Percentiles rank a stretch among this genome's conserved stretches.
phyloP scores from a whole-genome alignment of 2,888 invertebrate genomes.

The Notodonta ziczac region DNA sequence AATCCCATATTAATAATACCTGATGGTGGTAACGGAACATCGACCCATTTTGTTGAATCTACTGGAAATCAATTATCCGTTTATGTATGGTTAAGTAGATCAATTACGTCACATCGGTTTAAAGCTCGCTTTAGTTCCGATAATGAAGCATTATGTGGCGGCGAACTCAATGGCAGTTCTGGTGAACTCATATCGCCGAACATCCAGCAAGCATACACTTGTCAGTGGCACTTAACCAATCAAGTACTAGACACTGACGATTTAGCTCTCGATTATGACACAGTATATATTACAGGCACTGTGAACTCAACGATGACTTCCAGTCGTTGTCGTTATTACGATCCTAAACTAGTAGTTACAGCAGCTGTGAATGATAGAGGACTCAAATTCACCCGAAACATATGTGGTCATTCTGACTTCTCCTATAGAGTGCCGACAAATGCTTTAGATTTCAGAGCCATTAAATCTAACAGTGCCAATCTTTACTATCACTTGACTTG shows the following conservation, averaged over 20 bases:
- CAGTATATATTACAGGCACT: constrained; percentile 53
- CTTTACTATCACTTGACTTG: constrained; percentile 72
- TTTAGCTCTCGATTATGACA: constrained; percentile 43
- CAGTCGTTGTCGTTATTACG: constrained; percentile 51
- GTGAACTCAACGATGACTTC: constrained; percentile 51
- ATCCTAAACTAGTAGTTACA: constrained; percentile 56
- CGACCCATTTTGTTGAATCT: constrained; percentile 76
- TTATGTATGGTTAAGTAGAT: constrained; percentile 81
- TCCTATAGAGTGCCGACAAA: constrained; percentile 59
- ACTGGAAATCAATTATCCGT: constrained; percentile 87
- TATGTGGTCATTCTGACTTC: constrained; percentile 55
- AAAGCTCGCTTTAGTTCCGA: constrained; percentile 88
- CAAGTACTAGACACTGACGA: constrained; percentile 16
- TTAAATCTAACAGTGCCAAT: constrained; percentile 41
- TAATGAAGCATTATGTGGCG: constrained; percentile 77
- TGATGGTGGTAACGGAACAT: constrained; percentile 28
- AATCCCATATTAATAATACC: constrained; percentile 62
- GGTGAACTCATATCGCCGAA: constrained; percentile 60
- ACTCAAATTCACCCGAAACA: constrained; percentile 32
- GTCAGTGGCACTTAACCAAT: constrained; percentile 65
- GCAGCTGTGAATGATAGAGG: constrained; percentile 27
- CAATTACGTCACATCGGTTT: constrained; percentile 86
- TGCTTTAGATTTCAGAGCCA: constrained; percentile 53
- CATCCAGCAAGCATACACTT: constrained; percentile 56
- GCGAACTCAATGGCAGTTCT: constrained; percentile 48